phyloP scores from a whole-genome alignment of 2,797 vertebrate species.

The Pteropus rufus region DNA sequence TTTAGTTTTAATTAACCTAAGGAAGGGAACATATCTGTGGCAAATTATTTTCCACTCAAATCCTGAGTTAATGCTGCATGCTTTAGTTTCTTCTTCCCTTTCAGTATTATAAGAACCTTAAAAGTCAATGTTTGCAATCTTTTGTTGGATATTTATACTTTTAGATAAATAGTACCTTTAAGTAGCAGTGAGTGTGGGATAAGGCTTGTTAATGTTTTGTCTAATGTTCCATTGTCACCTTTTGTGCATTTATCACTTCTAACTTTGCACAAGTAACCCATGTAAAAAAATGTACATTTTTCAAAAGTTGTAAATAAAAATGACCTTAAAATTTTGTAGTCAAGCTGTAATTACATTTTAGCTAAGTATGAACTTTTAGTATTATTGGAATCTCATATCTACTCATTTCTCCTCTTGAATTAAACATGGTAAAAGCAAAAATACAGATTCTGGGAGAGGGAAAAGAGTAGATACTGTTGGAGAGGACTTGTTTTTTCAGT shows the following conservation, averaged over 20 bases:
- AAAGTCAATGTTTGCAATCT: conserved; percentile 10
- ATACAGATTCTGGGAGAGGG: background rate
- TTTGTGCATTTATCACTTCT: conserved; percentile 83
- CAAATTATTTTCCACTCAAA: conserved; percentile 53
- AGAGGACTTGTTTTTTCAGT: background rate
- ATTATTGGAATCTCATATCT: background rate
- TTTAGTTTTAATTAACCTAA: conserved; percentile 41
- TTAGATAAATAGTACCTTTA: conserved; percentile 76
- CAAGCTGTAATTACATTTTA: conserved; percentile 64
- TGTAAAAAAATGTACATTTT: conserved; percentile 99
- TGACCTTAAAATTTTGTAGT: conserved; percentile 84
- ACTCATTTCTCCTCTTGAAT: background rate
- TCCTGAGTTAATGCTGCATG: conserved; percentile 77
- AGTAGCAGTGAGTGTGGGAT: conserved; percentile 80
- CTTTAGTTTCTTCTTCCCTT: conserved; percentile 75
- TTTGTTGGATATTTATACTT: conserved; percentile 76
- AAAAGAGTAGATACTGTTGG: background rate
- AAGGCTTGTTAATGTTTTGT: conserved; percentile 79
- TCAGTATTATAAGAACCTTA: conserved; percentile 64
- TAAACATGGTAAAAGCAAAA: conserved; percentile 15
- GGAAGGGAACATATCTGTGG: conserved; percentile 48
- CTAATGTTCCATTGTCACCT: conserved; percentile 79
- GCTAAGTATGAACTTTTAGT: conserved; percentile 26
- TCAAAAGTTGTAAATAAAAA: conserved; percentile 98
- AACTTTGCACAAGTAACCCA: conserved; percentile 97